Evolutionary conservation across 2,888 invertebrate genomes (phyloP), one percentile per base, ranked within the genome.

Genomic region (Acrocyrtus sp.): DNA sequence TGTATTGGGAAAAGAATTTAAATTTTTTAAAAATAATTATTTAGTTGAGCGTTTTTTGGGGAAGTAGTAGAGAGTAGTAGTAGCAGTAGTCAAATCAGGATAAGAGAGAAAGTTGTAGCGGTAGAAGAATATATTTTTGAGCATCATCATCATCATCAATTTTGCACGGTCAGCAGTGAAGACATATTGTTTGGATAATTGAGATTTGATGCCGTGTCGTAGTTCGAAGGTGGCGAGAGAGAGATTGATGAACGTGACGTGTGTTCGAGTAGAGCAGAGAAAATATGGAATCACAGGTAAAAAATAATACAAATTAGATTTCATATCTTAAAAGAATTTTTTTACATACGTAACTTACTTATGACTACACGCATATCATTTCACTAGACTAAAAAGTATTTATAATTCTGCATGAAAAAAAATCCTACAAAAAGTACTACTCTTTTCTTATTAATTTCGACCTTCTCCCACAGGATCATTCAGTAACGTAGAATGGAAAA

Each of bases 111-210:
- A 58, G 48, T 50, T 41, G 43, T 48, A 57, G 65, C n/a, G n/a
- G n/a, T n/a, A n/a, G n/a, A n/a, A n/a, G n/a, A n/a, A n/a, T n/a
- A 50, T 21, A 50, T 51, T 54, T n/a, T n/a, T n/a, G n/a, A n/a
- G n/a, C n/a, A 26, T 56, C 65, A 65, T 65, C 65, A 54, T 47
- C 47, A 39, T 65, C 65, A 65, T 34, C 34, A 45, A 27, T 67
- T 69, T 72, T 72, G 72, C 72, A 72, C 63, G 72, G 72, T 72
- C 72, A 72, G 72, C 72, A 72, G 56, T 61, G 48, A 17, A 56
- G 26, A 63, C 50, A 45, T 45, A 43, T 54, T 26, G 50, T 58
- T n/a, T n/a, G n/a, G n/a, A n/a, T n/a, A n/a, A n/a, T n/a, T n/a
- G n/a, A n/a, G n/a, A n/a, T n/a, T 57, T 29, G 43, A 17, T 24